phyloP scores from a whole-genome alignment of 1,140 invertebrate species.

The Trichoplusia ni region DNA sequence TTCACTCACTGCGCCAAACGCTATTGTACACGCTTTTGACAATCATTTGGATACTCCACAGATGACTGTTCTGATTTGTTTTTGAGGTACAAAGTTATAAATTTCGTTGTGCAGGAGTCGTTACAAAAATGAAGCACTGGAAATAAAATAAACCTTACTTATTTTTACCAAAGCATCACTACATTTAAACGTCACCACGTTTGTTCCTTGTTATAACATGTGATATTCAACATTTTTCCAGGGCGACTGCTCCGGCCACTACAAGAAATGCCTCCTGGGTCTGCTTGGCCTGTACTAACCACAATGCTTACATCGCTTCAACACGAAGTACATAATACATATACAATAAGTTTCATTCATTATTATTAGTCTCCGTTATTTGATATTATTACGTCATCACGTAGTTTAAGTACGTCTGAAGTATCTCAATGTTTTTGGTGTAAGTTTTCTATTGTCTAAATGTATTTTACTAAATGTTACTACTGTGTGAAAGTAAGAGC shows the following conservation, averaged over 20 bases:
- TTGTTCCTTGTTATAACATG: constrained; percentile 3
- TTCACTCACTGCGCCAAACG: too few species aligned
- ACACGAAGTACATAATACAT: constrained; percentile 8
- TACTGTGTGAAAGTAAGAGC: not conserved
- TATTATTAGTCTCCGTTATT: constrained; percentile 2
- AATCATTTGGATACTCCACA: too few species aligned
- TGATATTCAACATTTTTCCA: constrained; percentile 75
- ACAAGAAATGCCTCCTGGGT: constrained; percentile 89
- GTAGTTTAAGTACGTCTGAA: not conserved
- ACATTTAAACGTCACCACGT: not conserved
- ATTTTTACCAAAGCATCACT: too few species aligned
- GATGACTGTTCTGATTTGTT: too few species aligned
- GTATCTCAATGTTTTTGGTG: constrained; percentile 6
- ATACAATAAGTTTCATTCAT: constrained; percentile 4
- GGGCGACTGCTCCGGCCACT: constrained; percentile 91
- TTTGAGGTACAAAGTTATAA: not conserved
- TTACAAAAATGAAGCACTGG: too few species aligned
- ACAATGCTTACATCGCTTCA: not conserved
- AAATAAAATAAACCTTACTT: too few species aligned
- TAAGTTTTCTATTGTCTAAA: constrained; percentile 12
- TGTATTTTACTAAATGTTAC: not conserved
- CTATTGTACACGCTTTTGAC: too few species aligned
- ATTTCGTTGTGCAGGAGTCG: not conserved
- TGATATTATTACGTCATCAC: not conserved
- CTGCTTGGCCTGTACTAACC: constrained; percentile 83